Conservation (phyloP, 2,888 invertebrate species). For the Athripsodes cinereus region DNA sequence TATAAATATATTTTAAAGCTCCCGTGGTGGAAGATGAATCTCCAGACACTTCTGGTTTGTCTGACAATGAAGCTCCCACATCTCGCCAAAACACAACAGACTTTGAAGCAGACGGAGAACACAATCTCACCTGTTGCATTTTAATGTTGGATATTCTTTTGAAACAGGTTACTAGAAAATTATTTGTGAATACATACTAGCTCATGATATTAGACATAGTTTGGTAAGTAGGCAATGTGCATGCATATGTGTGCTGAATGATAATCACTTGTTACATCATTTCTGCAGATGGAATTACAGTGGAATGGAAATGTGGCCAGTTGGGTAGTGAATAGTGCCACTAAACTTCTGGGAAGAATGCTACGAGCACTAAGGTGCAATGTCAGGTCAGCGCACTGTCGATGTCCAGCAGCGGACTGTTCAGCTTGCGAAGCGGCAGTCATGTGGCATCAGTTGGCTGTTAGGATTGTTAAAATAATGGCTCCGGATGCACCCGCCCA, state of each 20-base stretch:
- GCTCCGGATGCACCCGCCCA: slow-evolving; percentile 68
- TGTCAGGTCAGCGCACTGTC: slow-evolving; percentile 46
- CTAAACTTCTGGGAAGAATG: slow-evolving; percentile 68
- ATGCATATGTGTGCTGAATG: no score
- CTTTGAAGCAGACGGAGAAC: slow-evolving; percentile 64
- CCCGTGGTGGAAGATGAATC: slow-evolving; percentile 65
- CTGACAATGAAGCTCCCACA: slow-evolving; percentile 60
- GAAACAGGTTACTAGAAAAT: no score
- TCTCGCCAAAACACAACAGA: slow-evolving; percentile 51
- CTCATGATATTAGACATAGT: no score
- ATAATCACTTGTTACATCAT: no score
- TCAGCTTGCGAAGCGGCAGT: slow-evolving; percentile 89
- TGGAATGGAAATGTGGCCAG: slow-evolving; percentile 46
- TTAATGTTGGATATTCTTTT: slow-evolving; percentile 92
- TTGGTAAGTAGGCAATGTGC: no score
- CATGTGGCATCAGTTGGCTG: slow-evolving; percentile 89
- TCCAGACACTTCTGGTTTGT: slow-evolving; percentile 60
- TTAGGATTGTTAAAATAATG: slow-evolving; percentile 73
- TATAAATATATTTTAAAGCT: slow-evolving; percentile 36
- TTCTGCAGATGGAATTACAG: slow-evolving; percentile 69
- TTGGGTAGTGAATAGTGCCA: slow-evolving; percentile 30
- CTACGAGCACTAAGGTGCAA: slow-evolving; percentile 68
- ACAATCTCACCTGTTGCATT: slow-evolving; percentile 90
- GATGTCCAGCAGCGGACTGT: slow-evolving; percentile 59
- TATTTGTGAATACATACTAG: no score